Conservation (phyloP, 2,888 invertebrate genomes). For the Crepidodera aurea region DNA sequence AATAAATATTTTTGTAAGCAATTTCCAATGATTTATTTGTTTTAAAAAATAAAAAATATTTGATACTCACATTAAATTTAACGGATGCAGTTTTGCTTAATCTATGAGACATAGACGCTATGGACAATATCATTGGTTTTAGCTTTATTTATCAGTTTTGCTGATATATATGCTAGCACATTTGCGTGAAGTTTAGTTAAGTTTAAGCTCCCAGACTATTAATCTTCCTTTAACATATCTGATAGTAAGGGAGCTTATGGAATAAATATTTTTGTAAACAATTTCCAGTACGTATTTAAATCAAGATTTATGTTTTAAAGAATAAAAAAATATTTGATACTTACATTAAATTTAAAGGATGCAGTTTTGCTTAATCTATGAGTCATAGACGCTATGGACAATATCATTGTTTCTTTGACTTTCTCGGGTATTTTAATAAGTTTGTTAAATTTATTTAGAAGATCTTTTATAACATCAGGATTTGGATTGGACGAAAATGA, state of each 20-base stretch:
- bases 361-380: slow-evolving; percentile 9
- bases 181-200: too few relatives aligned
- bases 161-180: too few relatives aligned
- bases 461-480: slow-evolving; percentile 64
- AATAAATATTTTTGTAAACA: too few relatives aligned
- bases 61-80: slow-evolving; percentile 10
- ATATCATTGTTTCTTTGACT: slow-evolving; percentile 72
- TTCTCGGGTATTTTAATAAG: slow-evolving; percentile 65
- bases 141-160: too few relatives aligned
- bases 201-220: too few relatives aligned
- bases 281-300: too few relatives aligned
- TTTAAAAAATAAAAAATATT: too few relatives aligned
- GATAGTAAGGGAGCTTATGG: too few relatives aligned
- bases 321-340: background rate
- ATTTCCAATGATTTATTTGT: too few relatives aligned
- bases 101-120: slow-evolving; percentile 67
- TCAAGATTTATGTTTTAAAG: too few relatives aligned
- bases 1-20: too few relatives aligned
- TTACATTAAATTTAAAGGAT: slow-evolving; percentile 33
- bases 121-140: slow-evolving; percentile 73
- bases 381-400: slow-evolving; percentile 72
- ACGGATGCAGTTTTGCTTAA: slow-evolving; percentile 34
- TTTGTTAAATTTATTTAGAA: slow-evolving; percentile 62
- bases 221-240: too few relatives aligned
- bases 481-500: slow-evolving; percentile 74